Percentiles rank a stretch among this genome's conserved stretches.
Evolutionary conservation across 2,797 vertebrate species (phyloP).

Genomic region (Chrosomus eos): DNA sequence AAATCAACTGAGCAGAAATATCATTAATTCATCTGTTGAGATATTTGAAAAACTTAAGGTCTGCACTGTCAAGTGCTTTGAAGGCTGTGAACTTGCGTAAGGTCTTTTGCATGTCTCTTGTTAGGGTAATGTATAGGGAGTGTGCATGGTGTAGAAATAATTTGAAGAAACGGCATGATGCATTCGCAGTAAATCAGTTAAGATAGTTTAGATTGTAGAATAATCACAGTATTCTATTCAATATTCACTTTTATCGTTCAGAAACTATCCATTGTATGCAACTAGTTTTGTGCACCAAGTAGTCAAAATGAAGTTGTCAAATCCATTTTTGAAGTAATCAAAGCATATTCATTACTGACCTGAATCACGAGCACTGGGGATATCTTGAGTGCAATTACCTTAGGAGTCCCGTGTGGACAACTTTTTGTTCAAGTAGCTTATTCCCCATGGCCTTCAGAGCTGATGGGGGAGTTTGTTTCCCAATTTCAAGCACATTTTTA

Average conservation of each 20-base stretch:
- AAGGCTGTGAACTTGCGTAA: background rate
- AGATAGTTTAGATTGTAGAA: background rate
- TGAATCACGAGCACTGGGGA: background rate
- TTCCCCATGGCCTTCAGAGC: background rate
- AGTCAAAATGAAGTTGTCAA: background rate
- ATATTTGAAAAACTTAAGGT: slow-evolving; percentile 29
- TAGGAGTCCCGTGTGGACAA: background rate
- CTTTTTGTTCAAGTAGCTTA: background rate
- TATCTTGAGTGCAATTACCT: slow-evolving; percentile 14
- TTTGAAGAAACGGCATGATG: background rate
- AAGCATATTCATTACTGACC: slow-evolving; percentile 8
- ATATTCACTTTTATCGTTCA: background rate
- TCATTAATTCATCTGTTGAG: slow-evolving; percentile 42
- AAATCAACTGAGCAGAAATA: slow-evolving; percentile 33
- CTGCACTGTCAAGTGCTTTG: slow-evolving; percentile 26
- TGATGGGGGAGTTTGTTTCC: background rate
- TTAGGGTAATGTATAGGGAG: slow-evolving; percentile 20
- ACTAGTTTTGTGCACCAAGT: background rate
- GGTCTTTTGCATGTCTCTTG: slow-evolving; percentile 12
- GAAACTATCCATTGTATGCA: background rate
- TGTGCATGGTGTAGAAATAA: background rate
- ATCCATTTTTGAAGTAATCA: slow-evolving; percentile 8
- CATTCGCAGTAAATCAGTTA: slow-evolving; percentile 2
- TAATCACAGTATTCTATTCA: background rate
- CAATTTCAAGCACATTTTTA: background rate